phyloP scores from a whole-genome alignment of 2,888 invertebrate genomes.

The Piscicola geometra region DNA sequence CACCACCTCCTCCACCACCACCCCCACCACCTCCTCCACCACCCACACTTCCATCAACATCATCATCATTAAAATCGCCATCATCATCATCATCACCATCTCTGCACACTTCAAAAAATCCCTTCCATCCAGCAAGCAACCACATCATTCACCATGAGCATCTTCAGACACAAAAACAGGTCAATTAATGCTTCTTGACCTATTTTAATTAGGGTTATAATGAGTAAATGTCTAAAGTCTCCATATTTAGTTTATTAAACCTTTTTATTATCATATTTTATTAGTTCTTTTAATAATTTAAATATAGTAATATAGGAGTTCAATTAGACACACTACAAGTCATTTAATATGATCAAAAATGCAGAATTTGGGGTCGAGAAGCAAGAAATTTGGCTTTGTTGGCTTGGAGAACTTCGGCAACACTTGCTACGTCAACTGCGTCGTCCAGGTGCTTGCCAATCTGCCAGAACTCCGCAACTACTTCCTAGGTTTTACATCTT shows the following conservation, averaged over 20 bases:
- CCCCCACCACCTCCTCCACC: neutral
- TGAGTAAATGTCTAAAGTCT: too few relatives aligned
- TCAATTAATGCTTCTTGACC: constrained; percentile 20
- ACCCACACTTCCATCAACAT: constrained; percentile 1
- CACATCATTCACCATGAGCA: constrained; percentile 6
- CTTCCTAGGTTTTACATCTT: constrained; percentile 59
- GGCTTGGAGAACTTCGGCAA: constrained; percentile 60
- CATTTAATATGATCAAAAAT: too few relatives aligned
- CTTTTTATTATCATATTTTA: neutral
- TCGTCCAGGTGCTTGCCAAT: constrained; percentile 59
- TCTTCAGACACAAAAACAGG: neutral
- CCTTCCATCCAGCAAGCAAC: neutral
- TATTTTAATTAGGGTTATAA: neutral
- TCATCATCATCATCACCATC: constrained; percentile 28
- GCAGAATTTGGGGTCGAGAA: neutral
- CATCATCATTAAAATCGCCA: constrained; percentile 9
- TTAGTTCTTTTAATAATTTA: neutral
- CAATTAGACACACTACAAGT: too few relatives aligned
- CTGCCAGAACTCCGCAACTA: constrained; percentile 58
- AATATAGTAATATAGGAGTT: too few relatives aligned
- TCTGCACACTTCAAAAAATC: constrained; percentile 13
- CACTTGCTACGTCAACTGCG: constrained; percentile 61
- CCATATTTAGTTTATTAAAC: too few relatives aligned
- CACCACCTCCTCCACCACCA: too few relatives aligned
- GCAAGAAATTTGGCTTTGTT: constrained; percentile 51